Percentiles rank a stretch among this genome's conserved stretches.
Evolutionary conservation across 2,113 vertebrate genomes (phyloP).

Genomic region (Sturnus vulgaris): DNA sequence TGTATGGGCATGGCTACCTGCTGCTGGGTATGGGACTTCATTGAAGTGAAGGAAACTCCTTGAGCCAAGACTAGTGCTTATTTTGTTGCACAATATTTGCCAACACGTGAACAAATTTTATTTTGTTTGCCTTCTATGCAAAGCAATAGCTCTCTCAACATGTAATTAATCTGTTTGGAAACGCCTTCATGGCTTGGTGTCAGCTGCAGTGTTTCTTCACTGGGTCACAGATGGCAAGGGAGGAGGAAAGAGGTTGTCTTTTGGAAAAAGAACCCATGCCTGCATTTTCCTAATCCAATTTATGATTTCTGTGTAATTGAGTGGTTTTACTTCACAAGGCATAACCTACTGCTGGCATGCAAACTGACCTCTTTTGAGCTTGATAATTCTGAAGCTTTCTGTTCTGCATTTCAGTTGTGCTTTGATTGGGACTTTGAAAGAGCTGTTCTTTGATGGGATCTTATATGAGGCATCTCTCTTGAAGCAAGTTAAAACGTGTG

Average conservation of each 20-base stretch:
- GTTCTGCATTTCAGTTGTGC: neutral
- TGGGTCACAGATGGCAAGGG: neutral
- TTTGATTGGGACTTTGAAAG: conserved; percentile 20
- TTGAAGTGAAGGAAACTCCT: neutral
- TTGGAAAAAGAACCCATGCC: neutral
- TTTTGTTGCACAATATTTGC: neutral
- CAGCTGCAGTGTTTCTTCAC: neutral
- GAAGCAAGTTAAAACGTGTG: conserved; percentile 36
- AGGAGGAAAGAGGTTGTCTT: neutral
- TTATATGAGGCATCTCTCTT: neutral
- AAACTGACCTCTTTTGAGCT: conserved; percentile 8
- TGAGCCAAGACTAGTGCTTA: neutral
- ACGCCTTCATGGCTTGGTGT: neutral
- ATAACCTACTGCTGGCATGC: neutral
- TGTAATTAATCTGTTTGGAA: neutral
- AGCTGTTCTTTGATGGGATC: neutral
- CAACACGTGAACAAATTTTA: accelerated
- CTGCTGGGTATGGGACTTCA: neutral
- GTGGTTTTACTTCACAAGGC: neutral
- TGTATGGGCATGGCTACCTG: neutral
- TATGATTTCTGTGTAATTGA: neutral
- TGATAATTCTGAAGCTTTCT: neutral
- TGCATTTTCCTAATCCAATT: neutral
- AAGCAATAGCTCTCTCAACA: neutral
- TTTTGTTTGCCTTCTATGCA: neutral